Evolutionary conservation across 2,113 vertebrate genomes (phyloP), one percentile per base, ranked within the genome.

Genomic region (Macaca mulatta): DNA sequence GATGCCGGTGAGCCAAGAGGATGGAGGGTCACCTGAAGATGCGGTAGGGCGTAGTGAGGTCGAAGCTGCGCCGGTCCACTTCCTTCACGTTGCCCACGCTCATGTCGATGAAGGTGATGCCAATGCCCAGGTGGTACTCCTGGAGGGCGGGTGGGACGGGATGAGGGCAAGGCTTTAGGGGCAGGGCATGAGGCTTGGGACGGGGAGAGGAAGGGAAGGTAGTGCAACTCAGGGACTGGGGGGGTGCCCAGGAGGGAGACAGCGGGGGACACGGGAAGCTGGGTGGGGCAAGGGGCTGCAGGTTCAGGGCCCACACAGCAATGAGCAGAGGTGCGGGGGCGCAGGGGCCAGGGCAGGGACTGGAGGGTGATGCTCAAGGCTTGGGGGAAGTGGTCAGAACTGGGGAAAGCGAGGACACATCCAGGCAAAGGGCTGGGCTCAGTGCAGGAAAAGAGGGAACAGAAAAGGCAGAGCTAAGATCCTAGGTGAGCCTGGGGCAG

Each of bases 51-150:
- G 99, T 99, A 1, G 99, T 99, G 96, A 99, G 99, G 77, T 99
- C 99, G 0, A 99, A 99, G 75, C 98, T 96, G 9, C 99, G 98
- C 25, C 99, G 98, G 84, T 99, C 99, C 0, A 98, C 98, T 13
- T 99, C 99, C 97, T 99, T 99, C 85, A 99, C 99, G 0, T 99
- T 99, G 30, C 99, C 99, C 38, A 99, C 99, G 0, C 99, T 99
- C 99, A 99, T 99, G 57, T 99, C 99, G 0, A 99, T 99, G 80
- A 98, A 99, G 22, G 99, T 99, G 98, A 99, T 99, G 3, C 99
- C 99, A 0, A 99, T 98, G 30, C 99, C 99, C 92, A 99, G 96
- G 14, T 95, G 98, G 93, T 99, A 99, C 81, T 99, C 99, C 99
- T 99, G 97, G 20, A 0, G 78, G 14, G 75, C 6, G 4, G 87